Evolutionary conservation across 2,113 vertebrate species (phyloP).

Genomic region (Dryoscopus gambensis): DNA sequence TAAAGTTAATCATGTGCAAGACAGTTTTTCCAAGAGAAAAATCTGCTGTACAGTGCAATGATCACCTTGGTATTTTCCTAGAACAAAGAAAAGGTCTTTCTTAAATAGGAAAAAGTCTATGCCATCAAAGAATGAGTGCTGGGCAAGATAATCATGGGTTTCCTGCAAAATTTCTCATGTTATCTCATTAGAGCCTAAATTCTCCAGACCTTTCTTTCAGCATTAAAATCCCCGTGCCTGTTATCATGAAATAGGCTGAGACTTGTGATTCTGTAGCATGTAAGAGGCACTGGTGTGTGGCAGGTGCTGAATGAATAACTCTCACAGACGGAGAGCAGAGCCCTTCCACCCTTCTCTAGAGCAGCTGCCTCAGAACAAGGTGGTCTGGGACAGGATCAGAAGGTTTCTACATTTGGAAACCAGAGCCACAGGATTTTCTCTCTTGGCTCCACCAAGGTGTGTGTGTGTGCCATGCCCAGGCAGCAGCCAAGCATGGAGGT

Average conservation of each 20-base stretch:
- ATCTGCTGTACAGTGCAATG: conserved; percentile 43
- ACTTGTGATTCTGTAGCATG: background rate
- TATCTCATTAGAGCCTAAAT: background rate
- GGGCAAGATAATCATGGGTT: conserved; percentile 14
- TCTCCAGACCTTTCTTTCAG: background rate
- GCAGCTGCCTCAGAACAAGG: background rate
- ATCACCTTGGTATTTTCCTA: conserved; percentile 67
- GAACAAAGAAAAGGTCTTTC: conserved; percentile 65
- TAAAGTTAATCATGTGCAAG: conserved; percentile 67
- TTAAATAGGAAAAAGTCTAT: conserved; percentile 39
- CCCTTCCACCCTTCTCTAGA: background rate
- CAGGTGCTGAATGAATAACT: background rate
- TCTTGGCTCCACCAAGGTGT: background rate
- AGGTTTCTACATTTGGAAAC: conserved; percentile 16
- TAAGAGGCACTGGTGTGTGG: background rate
- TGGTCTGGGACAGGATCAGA: background rate
- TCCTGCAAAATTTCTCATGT: conserved; percentile 3
- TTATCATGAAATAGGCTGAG: background rate
- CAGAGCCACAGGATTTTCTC: background rate
- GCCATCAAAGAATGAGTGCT: conserved; percentile 11
- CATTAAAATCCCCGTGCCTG: background rate
- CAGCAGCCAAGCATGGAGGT: background rate
- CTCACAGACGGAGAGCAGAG: background rate
- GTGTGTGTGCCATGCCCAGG: background rate
- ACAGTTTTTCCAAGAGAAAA: conserved; percentile 64